Base-by-base conservation (phyloP, 1,140 invertebrate species). In the Triops cancriformis region DNA sequence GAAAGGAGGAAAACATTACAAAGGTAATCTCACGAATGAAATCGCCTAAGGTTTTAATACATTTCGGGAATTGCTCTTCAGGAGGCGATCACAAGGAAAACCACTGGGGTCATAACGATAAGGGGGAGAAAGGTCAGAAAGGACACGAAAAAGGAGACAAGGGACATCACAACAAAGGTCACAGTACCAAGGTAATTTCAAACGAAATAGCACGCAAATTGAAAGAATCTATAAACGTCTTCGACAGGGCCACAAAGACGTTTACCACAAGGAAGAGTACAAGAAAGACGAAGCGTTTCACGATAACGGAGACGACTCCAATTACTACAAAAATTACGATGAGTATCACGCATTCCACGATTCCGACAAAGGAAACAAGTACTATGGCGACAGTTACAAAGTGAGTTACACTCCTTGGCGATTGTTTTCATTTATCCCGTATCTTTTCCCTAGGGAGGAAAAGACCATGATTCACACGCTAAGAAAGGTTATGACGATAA, bases 181-280 rank as follows among this genome's bases (percentile, higher is more conserved):
- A 81, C 73, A 80, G 80, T 23, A 76, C 80, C 75, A 80, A 81
- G 77, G 80, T 79, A 72, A 79, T n/a, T n/a, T n/a, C n/a, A n/a
- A 31, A 12, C 4, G 26, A 18, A 26, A 37, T 51, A 14, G 14
- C 12, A 26, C 12, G 43, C 26, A 42, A 12, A 0, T 28, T 74
- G 23, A 64, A n/a, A n/a, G 23, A 45, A 12, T 11, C 43, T 45
- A 18, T 64, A 64, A 64, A 64, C 5, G 23, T 9, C 23, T 2
- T 28, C n/a, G 5, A 27, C 77, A 80, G 80, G 80, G 80, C 7
- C 78, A 76, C 78, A 80, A 81, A 76, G 79, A 80, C 77, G 78
- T 81, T 12, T 79, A 81, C 77, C 80, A 81, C 75, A 81, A 81
- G 74, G 80, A 80, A 75, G 80, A 81, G n/a, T 80, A 80, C 75